Percentiles rank a stretch among this genome's conserved stretches.
Evolutionary conservation across 1,140 invertebrate species (phyloP).

Genomic region (Bombus affinis): DNA sequence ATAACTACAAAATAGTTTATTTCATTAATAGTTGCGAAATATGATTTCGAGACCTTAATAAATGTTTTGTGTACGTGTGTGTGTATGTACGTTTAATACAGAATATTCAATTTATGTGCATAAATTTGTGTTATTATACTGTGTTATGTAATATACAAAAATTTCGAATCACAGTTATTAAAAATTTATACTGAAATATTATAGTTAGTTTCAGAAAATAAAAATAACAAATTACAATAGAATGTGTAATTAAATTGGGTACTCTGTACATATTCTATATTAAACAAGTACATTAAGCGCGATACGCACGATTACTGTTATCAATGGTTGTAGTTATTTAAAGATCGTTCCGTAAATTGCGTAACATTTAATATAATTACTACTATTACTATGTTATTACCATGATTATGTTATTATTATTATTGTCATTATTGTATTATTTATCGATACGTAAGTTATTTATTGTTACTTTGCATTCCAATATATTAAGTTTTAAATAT

Average conservation of each 20-base stretch:
- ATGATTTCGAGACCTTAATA: slow-evolving; percentile 18
- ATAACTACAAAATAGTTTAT: background rate
- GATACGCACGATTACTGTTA: slow-evolving; percentile 68
- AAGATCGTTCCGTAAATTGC: slow-evolving; percentile 76
- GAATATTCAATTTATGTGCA: slow-evolving; percentile 27
- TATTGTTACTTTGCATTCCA: slow-evolving; percentile 81
- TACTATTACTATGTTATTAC: slow-evolving; percentile 20
- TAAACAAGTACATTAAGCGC: slow-evolving; percentile 25
- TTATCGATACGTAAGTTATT: slow-evolving; percentile 77
- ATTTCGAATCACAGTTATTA: background rate
- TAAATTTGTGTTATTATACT: background rate
- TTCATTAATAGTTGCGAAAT: background rate
- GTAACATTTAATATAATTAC: slow-evolving; percentile 74
- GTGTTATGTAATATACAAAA: background rate
- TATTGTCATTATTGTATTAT: slow-evolving; percentile 64
- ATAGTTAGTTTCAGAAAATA: background rate
- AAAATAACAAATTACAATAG: background rate
- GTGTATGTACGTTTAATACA: slow-evolving; percentile 22
- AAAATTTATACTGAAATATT: background rate
- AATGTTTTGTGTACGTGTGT: slow-evolving; percentile 14
- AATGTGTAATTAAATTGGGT: slow-evolving; percentile 34
- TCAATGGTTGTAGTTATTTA: slow-evolving; percentile 79
- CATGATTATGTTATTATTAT: slow-evolving; percentile 20
- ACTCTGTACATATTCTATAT: slow-evolving; percentile 37
- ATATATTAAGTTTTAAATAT: slow-evolving; percentile 54